These are phyloP conservation scores for Allacma fusca DNA, from an alignment of 2,888 invertebrate genomes.

Conservation along the genomic window DNA sequence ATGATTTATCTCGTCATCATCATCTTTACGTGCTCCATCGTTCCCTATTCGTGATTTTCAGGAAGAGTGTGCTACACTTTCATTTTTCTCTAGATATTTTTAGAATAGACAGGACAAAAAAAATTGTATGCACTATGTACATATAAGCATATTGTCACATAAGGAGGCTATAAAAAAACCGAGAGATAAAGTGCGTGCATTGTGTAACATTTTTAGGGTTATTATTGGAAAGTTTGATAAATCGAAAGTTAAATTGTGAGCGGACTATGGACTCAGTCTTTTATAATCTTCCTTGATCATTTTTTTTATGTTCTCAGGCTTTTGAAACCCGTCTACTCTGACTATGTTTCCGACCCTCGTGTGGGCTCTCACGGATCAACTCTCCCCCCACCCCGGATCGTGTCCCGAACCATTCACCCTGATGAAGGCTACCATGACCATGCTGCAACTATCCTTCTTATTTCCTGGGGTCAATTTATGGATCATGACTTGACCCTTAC, in stretches of 20 bases:
- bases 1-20: conserved; percentile 8
- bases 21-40: conserved; percentile 9
- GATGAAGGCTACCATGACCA: conserved; percentile 93
- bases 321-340: conserved; percentile 81
- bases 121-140: too few species aligned
- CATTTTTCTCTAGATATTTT: conserved; percentile 1
- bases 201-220: background rate
- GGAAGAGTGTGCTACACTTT: conserved; percentile 6
- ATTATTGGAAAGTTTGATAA: conserved; percentile 2
- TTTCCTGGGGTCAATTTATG: conserved; percentile 95
- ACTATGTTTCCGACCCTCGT: conserved; percentile 84
- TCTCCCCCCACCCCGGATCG: conserved; percentile 81
- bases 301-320: conserved; percentile 67
- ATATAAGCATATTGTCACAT: too few species aligned
- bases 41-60: background rate
- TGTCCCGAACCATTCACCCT: conserved; percentile 89
- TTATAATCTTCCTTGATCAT: too few species aligned
- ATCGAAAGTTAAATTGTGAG: conserved; percentile 7
- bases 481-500: conserved; percentile 92
- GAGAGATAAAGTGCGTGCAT: background rate
- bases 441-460: conserved; percentile 91
- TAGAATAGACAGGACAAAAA: too few species aligned
- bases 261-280: too few species aligned
- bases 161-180: background rate
- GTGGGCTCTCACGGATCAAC: conserved; percentile 79